phyloP scores from a whole-genome alignment of 2,113 vertebrate species.

The Urocynchramus pylzowi region DNA sequence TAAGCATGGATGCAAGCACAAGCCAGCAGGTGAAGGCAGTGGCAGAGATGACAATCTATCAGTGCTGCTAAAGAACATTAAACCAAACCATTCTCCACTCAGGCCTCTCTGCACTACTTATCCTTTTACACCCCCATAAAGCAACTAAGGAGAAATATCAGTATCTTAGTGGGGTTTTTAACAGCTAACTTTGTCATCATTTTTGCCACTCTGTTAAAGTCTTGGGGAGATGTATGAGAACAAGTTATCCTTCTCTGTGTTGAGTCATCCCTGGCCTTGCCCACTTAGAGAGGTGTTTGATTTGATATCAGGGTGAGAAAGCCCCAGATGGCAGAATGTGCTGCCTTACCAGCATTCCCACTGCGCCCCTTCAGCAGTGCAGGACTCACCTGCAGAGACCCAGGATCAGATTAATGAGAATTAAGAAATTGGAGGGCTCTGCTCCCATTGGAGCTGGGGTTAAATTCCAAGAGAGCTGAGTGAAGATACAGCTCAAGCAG shows the following conservation, averaged over 20 bases:
- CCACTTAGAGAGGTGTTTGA: not conserved
- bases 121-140: not conserved
- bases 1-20: not conserved
- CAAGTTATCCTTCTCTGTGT: not conserved
- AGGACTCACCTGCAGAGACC: not conserved
- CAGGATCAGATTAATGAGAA: not conserved
- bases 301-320: not conserved
- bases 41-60: not conserved
- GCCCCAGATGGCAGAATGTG: not conserved
- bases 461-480: not conserved
- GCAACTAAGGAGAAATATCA: not conserved
- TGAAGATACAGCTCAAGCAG: not conserved
- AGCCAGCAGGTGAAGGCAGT: not conserved
- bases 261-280: not conserved
- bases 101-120: not conserved
- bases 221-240: not conserved
- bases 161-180: not conserved
- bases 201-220: not conserved
- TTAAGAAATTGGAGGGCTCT: not conserved
- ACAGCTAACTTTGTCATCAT: not conserved
- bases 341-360: not conserved
- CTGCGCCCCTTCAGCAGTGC: not conserved
- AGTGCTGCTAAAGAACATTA: not conserved
- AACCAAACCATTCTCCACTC: not conserved
- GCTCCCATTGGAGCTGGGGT: not conserved